Conservation (phyloP, 2,113 vertebrate genomes). For the Anarhynchus alexandrinus region DNA sequence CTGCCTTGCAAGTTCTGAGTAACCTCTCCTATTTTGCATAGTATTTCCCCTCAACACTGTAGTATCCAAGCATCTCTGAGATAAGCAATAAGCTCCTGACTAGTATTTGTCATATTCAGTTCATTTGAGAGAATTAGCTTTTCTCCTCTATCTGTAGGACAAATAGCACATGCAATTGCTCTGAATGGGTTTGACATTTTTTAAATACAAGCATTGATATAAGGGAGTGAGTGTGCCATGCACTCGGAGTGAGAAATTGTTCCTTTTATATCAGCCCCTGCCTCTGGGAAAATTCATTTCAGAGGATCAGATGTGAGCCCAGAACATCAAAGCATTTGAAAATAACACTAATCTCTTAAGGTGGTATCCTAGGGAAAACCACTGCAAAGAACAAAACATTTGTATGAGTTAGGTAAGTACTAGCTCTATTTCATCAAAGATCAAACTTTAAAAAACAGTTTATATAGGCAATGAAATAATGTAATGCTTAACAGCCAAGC, state of each 20-base stretch:
- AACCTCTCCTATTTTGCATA: neutral
- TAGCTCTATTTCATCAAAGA: neutral
- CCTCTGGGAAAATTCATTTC: neutral
- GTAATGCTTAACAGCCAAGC: neutral
- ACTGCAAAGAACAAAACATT: neutral
- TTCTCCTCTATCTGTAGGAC: neutral
- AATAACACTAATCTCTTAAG: neutral
- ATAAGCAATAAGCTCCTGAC: neutral
- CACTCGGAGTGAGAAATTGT: neutral
- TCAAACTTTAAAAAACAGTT: neutral
- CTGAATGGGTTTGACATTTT: neutral
- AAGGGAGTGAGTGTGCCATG: neutral
- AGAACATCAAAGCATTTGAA: neutral
- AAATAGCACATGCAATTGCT: neutral
- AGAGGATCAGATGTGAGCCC: neutral
- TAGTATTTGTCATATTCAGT: neutral
- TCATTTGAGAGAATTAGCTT: neutral
- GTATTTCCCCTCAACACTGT: neutral
- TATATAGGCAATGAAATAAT: neutral
- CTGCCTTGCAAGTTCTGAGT: neutral
- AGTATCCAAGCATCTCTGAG: neutral
- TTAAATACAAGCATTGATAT: neutral
- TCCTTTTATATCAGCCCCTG: neutral
- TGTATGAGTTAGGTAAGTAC: neutral
- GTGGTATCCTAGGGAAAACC: neutral